Base-by-base conservation (phyloP, 2,797 vertebrate species). In the Semaprochilodus insignis region DNA sequence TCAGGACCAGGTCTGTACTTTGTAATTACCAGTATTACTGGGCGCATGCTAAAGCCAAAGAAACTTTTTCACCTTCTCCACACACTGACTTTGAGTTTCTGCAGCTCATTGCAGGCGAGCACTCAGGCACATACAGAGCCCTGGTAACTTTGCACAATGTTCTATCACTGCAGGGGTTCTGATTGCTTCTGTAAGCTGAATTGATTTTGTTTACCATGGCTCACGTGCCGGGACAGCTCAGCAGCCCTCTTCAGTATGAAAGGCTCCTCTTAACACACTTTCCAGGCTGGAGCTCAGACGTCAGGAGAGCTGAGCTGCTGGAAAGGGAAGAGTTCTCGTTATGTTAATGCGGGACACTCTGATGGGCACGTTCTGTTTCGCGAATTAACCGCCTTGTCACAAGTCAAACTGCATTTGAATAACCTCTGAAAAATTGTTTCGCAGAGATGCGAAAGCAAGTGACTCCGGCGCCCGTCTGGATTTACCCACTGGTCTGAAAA, bases 381-480 rank as follows among this genome's bases (percentile, higher is more conserved):
- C 93, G 95, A 96, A 96, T 95, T 96, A 95, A 89, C 92, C 91
- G 65, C 93, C 93, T 95, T 96, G 94, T 96, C 95, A 96, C 92
- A 94, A 96, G 95, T 96, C 95, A 96, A 94, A 95, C 94, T 95
- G 93, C 94, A 96, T 96, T 96, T 96, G 93, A 96, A 96, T 96
- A 96, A 96, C 93, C 95, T 95, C 89, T 92, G 87, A 78, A 91
- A 95, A 95, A 95, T 10, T 95, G 94, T 94, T 95, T 77, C 93
- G 93, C 92, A 92, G 93, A 93, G 94, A 95, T 94, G 94, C 95
- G 93, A 94, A 95, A 95, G 90, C 93, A 91, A 92, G 90, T 90
- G 91, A 89, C 91, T 94, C 93, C 85, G 88, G 89, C 91, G 93
- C 93, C 94, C 94, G 92, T 95, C 92, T 94, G 94, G 92, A 95